phyloP scores from a whole-genome alignment of 2,888 invertebrate genomes.

The Drosophila prolongata region DNA sequence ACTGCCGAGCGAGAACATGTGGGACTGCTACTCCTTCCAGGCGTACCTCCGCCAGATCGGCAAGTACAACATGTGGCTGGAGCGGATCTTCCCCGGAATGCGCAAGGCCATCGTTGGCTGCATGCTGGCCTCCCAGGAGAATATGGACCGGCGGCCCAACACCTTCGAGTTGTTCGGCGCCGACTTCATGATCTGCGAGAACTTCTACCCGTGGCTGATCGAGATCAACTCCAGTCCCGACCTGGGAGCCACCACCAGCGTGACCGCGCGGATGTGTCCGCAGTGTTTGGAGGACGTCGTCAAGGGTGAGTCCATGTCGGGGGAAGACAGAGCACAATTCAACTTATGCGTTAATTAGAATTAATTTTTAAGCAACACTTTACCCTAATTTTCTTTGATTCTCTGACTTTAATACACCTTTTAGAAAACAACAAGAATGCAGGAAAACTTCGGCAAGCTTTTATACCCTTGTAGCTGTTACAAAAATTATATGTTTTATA shows the following conservation, averaged over 20 bases:
- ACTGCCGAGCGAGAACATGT: slow-evolving; percentile 96
- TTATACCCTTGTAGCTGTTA: too few species aligned
- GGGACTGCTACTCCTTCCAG: slow-evolving; percentile 94
- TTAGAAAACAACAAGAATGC: too few species aligned
- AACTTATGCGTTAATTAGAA: too few species aligned
- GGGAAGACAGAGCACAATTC: too few species aligned
- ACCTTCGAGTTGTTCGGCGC: slow-evolving; percentile 98
- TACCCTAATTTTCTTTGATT: too few species aligned
- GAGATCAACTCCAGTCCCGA: slow-evolving; percentile 98
- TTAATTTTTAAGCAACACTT: too few species aligned
- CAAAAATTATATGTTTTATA: too few species aligned
- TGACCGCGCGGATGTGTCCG: slow-evolving; percentile 94
- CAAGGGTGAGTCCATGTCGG: slow-evolving; percentile 88
- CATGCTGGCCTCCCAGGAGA: slow-evolving; percentile 93
- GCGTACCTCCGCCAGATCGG: slow-evolving; percentile 86
- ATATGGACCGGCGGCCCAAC: slow-evolving; percentile 91
- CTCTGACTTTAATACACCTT: too few species aligned
- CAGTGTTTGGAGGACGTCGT: slow-evolving; percentile 95
- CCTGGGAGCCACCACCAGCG: slow-evolving; percentile 94
- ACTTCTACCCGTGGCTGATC: slow-evolving; percentile 95
- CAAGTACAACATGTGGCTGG: slow-evolving; percentile 91
- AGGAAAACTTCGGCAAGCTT: too few species aligned
- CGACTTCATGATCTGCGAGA: slow-evolving; percentile 96
- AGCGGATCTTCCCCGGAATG: slow-evolving; percentile 94
- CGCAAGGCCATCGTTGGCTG: slow-evolving; percentile 91